These are phyloP conservation scores for Chironomus riparius DNA, from an alignment of 2,888 invertebrate species.

Conservation along the genomic window DNA sequence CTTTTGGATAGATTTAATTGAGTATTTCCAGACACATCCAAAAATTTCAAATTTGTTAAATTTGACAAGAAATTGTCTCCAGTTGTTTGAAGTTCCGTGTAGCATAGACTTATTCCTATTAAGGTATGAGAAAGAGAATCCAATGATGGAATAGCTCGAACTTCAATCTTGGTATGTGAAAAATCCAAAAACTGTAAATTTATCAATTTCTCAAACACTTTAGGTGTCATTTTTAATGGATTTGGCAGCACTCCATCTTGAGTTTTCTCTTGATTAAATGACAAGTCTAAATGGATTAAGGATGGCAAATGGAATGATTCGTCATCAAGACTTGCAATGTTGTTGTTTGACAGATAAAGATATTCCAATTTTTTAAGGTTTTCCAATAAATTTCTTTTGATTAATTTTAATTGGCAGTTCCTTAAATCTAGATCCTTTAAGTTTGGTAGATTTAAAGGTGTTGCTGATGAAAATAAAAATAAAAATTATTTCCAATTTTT, in stretches of 20 bases:
- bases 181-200: conserved; percentile 41
- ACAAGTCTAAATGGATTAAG: conserved; percentile 48
- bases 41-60: conserved; percentile 39
- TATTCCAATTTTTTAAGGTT: conserved; percentile 44
- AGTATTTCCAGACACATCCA: conserved; percentile 51
- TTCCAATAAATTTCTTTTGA: conserved; percentile 43
- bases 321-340: conserved; percentile 41
- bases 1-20: conserved; percentile 35
- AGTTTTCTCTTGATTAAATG: conserved; percentile 39
- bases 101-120: conserved; percentile 43
- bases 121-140: conserved; percentile 36
- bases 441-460: conserved; percentile 33
- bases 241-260: conserved; percentile 30
- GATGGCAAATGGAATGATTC: conserved; percentile 42
- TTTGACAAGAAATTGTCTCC: conserved; percentile 39
- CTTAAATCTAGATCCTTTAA: conserved; percentile 49
- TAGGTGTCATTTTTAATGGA: conserved; percentile 33
- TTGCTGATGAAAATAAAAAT: neutral
- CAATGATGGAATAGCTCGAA: conserved; percentile 38
- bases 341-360: conserved; percentile 49
- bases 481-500: neutral
- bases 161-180: conserved; percentile 39
- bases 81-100: conserved; percentile 39
- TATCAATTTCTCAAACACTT: conserved; percentile 36
- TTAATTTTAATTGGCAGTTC: conserved; percentile 45